Conservation (phyloP, 2,113 vertebrate species). For the Vulpes vulpes region DNA sequence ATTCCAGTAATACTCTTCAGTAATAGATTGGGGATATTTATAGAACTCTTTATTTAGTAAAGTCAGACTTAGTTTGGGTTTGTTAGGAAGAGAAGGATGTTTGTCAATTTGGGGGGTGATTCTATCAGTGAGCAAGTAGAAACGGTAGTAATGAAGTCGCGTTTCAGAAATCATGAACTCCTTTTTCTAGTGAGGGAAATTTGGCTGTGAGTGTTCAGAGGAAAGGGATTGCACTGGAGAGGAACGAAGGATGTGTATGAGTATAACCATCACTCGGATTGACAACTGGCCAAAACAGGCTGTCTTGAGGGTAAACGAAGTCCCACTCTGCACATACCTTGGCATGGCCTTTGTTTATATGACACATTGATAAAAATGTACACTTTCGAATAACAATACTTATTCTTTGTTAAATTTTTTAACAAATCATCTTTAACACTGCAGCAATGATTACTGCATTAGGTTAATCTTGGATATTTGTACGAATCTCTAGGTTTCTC, state of each 20-base stretch:
- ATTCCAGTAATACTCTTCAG: conserved; percentile 24
- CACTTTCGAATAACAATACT: not conserved
- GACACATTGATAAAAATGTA: not conserved
- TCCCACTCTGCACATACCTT: not conserved
- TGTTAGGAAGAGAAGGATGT: not conserved
- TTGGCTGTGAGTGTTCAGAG: not conserved
- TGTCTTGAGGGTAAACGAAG: not conserved
- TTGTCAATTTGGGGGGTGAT: not conserved
- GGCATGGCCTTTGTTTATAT: not conserved
- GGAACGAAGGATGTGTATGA: not conserved
- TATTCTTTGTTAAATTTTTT: too few relatives aligned
- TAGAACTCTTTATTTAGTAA: not conserved
- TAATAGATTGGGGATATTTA: not conserved
- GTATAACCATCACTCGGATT: not conserved
- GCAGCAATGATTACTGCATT: not conserved
- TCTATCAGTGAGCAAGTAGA: not conserved
- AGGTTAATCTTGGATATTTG: not conserved
- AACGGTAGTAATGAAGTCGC: not conserved
- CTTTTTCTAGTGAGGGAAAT: not conserved
- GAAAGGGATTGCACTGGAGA: not conserved
- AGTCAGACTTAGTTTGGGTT: not conserved
- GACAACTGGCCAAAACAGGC: not conserved
- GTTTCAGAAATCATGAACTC: conserved; percentile 29
- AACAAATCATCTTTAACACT: not conserved
- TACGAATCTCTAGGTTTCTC: not conserved